Percentiles rank a stretch among this genome's conserved stretches.
These are phyloP conservation scores for Sycobia sp. DNA, from an alignment of 1,140 invertebrate species.

Conservation along the genomic window DNA sequence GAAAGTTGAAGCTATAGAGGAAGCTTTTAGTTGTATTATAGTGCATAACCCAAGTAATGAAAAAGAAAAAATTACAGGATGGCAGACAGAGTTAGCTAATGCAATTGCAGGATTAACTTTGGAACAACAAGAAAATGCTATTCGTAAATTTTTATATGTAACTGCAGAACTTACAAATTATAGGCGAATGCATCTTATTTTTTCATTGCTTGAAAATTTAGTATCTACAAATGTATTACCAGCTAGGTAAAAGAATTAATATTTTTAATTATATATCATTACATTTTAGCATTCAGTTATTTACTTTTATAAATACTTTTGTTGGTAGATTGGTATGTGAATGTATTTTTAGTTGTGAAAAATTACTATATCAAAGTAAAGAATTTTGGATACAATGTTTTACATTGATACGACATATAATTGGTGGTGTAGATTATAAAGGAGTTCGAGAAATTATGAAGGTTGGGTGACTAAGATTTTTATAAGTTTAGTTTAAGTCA, in stretches of 20 bases:
- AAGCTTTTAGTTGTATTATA: constrained; percentile 84
- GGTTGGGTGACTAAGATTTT: constrained; percentile 53
- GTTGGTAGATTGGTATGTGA: constrained; percentile 79
- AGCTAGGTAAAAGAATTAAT: constrained; percentile 61
- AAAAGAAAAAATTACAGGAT: constrained; percentile 68
- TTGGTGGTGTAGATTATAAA: constrained; percentile 93
- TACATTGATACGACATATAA: constrained; percentile 81
- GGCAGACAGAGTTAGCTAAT: constrained; percentile 68
- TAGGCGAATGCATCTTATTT: constrained; percentile 72
- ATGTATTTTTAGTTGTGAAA: constrained; percentile 78
- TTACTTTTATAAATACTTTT: not conserved
- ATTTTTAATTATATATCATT: constrained; percentile 1
- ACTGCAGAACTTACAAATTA: constrained; percentile 74
- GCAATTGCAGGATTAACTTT: constrained; percentile 63
- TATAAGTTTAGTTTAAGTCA: not conserved
- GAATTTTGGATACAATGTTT: constrained; percentile 91
- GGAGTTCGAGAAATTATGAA: constrained; percentile 92
- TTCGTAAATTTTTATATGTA: constrained; percentile 73
- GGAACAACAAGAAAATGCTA: constrained; percentile 73
- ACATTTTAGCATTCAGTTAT: not conserved
- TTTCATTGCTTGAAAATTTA: constrained; percentile 74
- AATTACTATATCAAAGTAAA: constrained; percentile 75
- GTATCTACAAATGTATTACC: constrained; percentile 71
- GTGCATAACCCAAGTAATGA: constrained; percentile 74
- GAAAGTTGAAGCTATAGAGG: constrained; percentile 82